phyloP scores from a whole-genome alignment of 1,140 invertebrate genomes.

The Marisa cornuarietis region DNA sequence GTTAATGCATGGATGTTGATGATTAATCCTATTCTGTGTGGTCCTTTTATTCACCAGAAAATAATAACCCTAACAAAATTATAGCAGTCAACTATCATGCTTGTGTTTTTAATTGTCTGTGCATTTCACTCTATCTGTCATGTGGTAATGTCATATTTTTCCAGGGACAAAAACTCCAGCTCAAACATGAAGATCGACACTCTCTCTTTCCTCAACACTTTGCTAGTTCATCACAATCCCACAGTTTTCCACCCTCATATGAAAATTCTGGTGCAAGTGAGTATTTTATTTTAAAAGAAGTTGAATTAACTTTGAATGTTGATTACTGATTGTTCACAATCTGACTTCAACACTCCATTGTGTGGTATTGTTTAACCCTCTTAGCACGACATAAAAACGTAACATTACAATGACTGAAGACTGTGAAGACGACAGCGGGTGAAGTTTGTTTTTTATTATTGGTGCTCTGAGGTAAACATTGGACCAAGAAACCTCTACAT shows the following conservation, averaged over 20 bases:
- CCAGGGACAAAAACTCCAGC: conserved; percentile 90
- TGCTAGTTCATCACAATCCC: conserved; percentile 86
- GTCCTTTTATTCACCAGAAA: not conserved
- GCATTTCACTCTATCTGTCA: conserved; percentile 9
- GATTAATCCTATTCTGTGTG: too few relatives aligned
- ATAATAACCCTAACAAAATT: too few relatives aligned
- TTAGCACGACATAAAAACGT: too few relatives aligned
- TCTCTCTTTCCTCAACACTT: conserved; percentile 88
- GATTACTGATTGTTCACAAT: too few relatives aligned
- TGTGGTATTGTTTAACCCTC: too few relatives aligned
- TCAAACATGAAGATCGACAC: conserved; percentile 99
- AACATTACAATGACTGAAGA: not conserved
- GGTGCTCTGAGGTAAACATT: too few relatives aligned
- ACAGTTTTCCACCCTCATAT: conserved; percentile 83
- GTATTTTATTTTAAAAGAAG: conserved; percentile 1
- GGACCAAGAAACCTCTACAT: too few relatives aligned
- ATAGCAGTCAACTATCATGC: not conserved
- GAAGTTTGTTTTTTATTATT: too few relatives aligned
- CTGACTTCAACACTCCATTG: too few relatives aligned
- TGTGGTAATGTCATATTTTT: conserved; percentile 34
- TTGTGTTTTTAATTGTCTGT: not conserved
- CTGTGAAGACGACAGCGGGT: too few relatives aligned
- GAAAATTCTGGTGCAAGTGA: conserved; percentile 79
- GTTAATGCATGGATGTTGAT: too few relatives aligned
- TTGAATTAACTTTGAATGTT: too few relatives aligned